Conservation (phyloP, 2,888 invertebrate species). For the Caenorhabditis uteleia region DNA sequence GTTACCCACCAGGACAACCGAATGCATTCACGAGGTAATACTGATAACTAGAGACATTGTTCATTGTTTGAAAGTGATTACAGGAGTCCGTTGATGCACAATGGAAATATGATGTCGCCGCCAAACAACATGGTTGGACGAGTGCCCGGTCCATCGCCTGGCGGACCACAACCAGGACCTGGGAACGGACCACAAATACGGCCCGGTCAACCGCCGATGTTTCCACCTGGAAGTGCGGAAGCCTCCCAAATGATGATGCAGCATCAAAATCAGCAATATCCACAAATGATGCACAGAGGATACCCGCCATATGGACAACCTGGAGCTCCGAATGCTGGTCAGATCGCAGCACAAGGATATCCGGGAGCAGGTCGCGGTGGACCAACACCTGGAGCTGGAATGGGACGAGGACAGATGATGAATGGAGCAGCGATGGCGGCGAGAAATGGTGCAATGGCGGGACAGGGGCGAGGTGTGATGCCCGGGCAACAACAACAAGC, state of each 20-base stretch:
- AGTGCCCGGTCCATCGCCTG: constrained; percentile 41
- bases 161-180: constrained; percentile 29
- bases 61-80: constrained; percentile 14
- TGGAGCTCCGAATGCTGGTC: no score
- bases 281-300: constrained; percentile 30
- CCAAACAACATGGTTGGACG: constrained; percentile 32
- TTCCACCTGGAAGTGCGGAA: constrained; percentile 12
- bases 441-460: not conserved
- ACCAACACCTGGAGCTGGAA: constrained; percentile 19
- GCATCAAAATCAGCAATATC: constrained; percentile 5
- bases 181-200: constrained; percentile 16
- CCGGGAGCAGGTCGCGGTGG: constrained; percentile 23
- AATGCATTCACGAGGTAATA: no score
- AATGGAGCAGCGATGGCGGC: constrained; percentile 28
- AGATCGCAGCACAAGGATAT: not conserved
- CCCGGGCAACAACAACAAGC: constrained; percentile 16
- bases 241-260: constrained; percentile 28
- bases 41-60: no score
- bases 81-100: constrained; percentile 38
- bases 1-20: constrained; percentile 11
- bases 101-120: constrained; percentile 49
- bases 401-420: constrained; percentile 36
- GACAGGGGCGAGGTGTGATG: constrained; percentile 23
- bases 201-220: constrained; percentile 26
- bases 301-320: constrained; percentile 5